phyloP scores from a whole-genome alignment of 2,797 vertebrate genomes.

The Ctenochaetus hawaiiensis region DNA sequence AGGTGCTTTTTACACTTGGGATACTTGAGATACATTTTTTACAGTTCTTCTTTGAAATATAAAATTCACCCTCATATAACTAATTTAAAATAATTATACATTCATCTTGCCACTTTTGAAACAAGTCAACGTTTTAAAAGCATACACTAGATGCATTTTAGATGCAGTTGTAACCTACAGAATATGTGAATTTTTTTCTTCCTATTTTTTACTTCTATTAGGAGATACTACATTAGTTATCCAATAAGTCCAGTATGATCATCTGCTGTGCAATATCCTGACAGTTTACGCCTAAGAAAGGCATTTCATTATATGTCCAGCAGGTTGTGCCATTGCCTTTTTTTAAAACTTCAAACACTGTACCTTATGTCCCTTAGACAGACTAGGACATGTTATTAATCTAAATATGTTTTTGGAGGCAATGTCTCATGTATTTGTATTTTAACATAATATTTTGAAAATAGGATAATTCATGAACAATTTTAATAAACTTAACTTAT shows the following conservation, averaged over 20 bases:
- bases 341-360: not conserved
- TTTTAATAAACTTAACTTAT: not conserved
- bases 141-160: not conserved
- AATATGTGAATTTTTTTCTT: not conserved
- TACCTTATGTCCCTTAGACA: too few relatives aligned
- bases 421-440: too few relatives aligned
- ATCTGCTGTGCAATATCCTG: not conserved
- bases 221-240: not conserved
- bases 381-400: not conserved
- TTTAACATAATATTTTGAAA: too few relatives aligned
- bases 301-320: conserved; percentile 48
- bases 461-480: too few relatives aligned
- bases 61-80: not conserved
- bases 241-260: not conserved
- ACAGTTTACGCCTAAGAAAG: not conserved
- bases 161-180: not conserved
- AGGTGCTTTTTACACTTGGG: not conserved
- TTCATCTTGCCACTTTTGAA: not conserved
- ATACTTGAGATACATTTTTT: not conserved
- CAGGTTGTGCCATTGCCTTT: conserved; percentile 59
- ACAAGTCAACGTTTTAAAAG: not conserved
- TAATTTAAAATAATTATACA: not conserved
- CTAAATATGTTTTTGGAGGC: not conserved
- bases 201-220: not conserved
- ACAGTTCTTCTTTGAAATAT: not conserved